Conservation (phyloP, 2,113 vertebrate species). For the Machaerirhynchus nigripectus region DNA sequence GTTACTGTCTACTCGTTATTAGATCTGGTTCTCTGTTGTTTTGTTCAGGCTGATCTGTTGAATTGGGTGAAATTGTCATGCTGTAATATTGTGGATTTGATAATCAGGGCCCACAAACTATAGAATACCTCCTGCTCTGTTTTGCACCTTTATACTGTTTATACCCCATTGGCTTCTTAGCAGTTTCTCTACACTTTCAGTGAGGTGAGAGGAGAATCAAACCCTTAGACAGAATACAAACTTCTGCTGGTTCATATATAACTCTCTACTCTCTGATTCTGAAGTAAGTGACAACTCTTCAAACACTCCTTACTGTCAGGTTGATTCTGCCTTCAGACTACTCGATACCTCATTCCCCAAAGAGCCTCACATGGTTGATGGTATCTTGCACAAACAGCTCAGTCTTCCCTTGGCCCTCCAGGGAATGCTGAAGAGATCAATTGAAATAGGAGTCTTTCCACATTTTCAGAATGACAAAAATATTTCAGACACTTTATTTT, state of each 20-base stretch:
- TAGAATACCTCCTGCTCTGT: background rate
- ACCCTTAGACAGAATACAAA: background rate
- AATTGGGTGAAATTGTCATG: background rate
- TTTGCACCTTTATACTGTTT: background rate
- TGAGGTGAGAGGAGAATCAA: constrained; percentile 6
- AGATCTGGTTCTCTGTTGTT: background rate
- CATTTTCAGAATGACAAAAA: background rate
- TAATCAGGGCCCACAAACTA: background rate
- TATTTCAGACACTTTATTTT: background rate
- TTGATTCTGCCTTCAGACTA: background rate
- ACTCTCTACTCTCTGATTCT: background rate
- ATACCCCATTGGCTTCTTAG: background rate
- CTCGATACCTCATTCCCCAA: background rate
- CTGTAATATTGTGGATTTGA: background rate
- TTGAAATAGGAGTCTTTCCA: background rate
- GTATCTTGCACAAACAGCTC: background rate
- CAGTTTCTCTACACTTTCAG: background rate
- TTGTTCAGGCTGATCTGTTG: background rate
- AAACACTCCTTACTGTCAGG: background rate
- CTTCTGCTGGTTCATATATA: background rate
- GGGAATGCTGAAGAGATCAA: background rate
- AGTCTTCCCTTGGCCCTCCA: background rate
- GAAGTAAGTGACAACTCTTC: background rate
- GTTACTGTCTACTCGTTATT: background rate
- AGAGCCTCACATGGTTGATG: background rate